Evolutionary conservation across 2,113 vertebrate genomes (phyloP), one percentile per base, ranked within the genome.

Genomic region (Meriones unguiculatus): DNA sequence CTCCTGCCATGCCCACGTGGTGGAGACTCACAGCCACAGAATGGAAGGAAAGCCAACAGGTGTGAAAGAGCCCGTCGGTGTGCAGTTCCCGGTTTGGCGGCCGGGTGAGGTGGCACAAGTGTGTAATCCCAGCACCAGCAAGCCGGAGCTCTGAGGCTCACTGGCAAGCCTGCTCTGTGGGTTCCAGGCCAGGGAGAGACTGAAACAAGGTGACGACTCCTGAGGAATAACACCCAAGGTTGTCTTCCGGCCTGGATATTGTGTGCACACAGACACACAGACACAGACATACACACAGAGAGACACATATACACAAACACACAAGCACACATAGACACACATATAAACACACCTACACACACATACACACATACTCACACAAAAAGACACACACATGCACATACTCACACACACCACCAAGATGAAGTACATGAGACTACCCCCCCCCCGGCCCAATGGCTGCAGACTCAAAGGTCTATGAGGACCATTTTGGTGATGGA

Each of bases 1-100:
- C 0, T 28, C 2, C 57, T 1, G 22, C 18, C 50, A 18, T 2
- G 0, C 1, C 35, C 69, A 15, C 5, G 0, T 5, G 25, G 25
- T 0, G 1, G 30, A 77, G 32, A 1, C 38, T 57, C 69, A 12
- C 18, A 4, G 0, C 18, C 9, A 0, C 0, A 30, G 52, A 1
- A 2, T 17, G 0, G 24, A 80, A 24, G 64, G 11, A 32, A 18
- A 28, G n/a, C 7, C 14, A 38, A 28, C 8, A 10, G 13, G 17
- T 9, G 5, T 2, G 20, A 62, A 82, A n/a, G 35, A 41, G n/a
- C n/a, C 8, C 10, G 4, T 59, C 32, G 2, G 52, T 57, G 78
- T 57, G 52, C 1, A 5, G 3, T 5, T 0, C 25, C 5, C 28
- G 24, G 7, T 15, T 3, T 0, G 7, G n/a, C 14, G 8, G 24